Percentiles rank a stretch among this genome's conserved stretches.
These are phyloP conservation scores for Solenopsis invicta DNA, from an alignment of 1,140 invertebrate genomes.

Conservation along the genomic window DNA sequence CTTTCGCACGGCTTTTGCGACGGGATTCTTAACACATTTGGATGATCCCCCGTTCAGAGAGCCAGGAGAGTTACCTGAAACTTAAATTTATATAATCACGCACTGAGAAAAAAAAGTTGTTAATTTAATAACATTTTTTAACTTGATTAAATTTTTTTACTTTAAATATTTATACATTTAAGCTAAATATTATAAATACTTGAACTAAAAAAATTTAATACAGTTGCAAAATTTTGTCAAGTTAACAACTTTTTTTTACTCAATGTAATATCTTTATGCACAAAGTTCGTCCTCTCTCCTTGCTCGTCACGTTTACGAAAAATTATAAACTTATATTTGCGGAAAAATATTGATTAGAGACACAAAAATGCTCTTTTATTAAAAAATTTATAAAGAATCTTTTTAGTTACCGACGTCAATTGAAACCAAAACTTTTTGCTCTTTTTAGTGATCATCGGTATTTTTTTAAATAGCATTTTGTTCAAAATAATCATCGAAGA, in stretches of 20 bases:
- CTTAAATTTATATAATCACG: constrained; percentile 4
- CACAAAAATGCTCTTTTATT: neutral
- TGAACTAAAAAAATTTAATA: no score
- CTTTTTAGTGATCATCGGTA: neutral
- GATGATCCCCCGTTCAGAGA: neutral
- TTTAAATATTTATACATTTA: no score
- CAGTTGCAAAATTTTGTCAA: no score
- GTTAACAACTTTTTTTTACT: no score
- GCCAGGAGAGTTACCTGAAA: neutral
- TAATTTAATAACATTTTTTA: no score
- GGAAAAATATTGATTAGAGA: neutral
- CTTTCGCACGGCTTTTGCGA: constrained; percentile 14
- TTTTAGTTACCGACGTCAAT: neutral
- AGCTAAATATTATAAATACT: no score
- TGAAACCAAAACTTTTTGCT: neutral
- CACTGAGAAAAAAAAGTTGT: no score
- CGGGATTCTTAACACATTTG: constrained; percentile 40
- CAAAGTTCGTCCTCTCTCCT: no score
- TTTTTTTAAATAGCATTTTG: neutral
- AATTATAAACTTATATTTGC: no score
- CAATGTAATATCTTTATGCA: neutral
- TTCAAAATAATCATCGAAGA: neutral
- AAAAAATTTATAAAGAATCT: neutral
- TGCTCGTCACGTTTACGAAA: no score
- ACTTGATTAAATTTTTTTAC: no score